phyloP scores from a whole-genome alignment of 1,140 invertebrate species.

The Ladona fulva region DNA sequence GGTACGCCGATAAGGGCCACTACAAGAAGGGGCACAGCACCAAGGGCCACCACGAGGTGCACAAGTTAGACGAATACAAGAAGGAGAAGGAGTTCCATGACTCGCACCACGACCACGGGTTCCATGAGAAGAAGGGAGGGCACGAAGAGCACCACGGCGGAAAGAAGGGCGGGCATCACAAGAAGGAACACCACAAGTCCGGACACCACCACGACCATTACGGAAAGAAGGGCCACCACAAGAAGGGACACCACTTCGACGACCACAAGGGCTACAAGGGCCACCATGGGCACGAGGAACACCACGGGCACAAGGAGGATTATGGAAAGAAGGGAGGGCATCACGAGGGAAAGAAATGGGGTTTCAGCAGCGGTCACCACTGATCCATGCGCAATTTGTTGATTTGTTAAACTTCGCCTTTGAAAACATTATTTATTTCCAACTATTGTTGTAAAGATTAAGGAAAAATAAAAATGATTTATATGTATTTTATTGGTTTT shows the following conservation, averaged over 20 bases:
- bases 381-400: background rate
- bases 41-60: constrained; percentile 39
- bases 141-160: constrained; percentile 58
- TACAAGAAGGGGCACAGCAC: constrained; percentile 38
- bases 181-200: constrained; percentile 58
- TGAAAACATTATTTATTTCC: too few relatives aligned
- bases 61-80: constrained; percentile 44
- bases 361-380: constrained; percentile 29
- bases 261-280: constrained; percentile 66
- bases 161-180: constrained; percentile 59
- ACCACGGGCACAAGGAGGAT: constrained; percentile 50
- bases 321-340: constrained; percentile 59
- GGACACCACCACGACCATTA: constrained; percentile 58
- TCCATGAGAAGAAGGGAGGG: constrained; percentile 55
- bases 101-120: constrained; percentile 65
- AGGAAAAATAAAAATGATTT: too few relatives aligned
- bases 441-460: too few relatives aligned
- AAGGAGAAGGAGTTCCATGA: constrained; percentile 79
- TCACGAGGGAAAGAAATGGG: constrained; percentile 49
- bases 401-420: too few relatives aligned
- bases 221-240: constrained; percentile 61
- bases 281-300: constrained; percentile 56
- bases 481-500: too few relatives aligned
- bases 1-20: constrained; percentile 37
- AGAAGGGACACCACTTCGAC: constrained; percentile 65